Percentiles rank a stretch among this genome's conserved stretches.
These are phyloP conservation scores for Himalopsyche phryganea DNA, from an alignment of 1,140 invertebrate species.

Conservation along the genomic window DNA sequence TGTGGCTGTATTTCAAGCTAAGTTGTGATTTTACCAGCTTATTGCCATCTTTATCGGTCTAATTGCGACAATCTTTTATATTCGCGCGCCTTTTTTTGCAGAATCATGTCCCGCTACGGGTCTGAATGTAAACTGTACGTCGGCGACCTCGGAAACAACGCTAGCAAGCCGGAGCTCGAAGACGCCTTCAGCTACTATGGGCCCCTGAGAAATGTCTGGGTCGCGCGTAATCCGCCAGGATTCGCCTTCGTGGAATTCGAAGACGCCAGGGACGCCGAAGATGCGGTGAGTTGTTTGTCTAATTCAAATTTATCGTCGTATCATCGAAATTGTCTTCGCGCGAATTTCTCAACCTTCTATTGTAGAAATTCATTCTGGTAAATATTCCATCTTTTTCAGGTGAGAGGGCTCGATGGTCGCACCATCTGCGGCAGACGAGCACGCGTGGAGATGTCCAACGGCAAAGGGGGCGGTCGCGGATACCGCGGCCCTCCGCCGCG, in stretches of 20 bases:
- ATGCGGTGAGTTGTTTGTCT: conserved; percentile 68
- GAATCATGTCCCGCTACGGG: conserved; percentile 68
- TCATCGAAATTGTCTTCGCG: too few species aligned
- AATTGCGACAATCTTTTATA: too few species aligned
- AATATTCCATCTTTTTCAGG: too few species aligned
- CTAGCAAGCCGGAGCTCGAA: conserved; percentile 88
- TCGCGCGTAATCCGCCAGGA: conserved; percentile 86
- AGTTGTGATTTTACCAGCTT: too few species aligned
- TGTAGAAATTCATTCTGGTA: too few species aligned
- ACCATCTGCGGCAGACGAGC: conserved; percentile 84
- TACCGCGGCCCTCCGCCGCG: conserved; percentile 53
- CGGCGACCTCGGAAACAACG: conserved; percentile 85
- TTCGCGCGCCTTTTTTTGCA: conserved; percentile 1
- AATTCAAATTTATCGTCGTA: too few species aligned
- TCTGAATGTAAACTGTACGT: conserved; percentile 96
- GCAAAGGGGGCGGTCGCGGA: conserved; percentile 67
- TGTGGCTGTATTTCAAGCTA: too few species aligned
- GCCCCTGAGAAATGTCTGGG: conserved; percentile 89
- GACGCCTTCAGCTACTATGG: conserved; percentile 95
- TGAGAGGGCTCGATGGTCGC: conserved; percentile 63
- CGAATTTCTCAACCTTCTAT: too few species aligned
- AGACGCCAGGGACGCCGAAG: conserved; percentile 84
- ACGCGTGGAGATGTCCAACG: conserved; percentile 90
- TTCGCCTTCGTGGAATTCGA: conserved; percentile 98
- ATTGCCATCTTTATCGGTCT: too few species aligned